Conservation (phyloP, 2,797 vertebrate genomes). For the Myripristis murdjan region DNA sequence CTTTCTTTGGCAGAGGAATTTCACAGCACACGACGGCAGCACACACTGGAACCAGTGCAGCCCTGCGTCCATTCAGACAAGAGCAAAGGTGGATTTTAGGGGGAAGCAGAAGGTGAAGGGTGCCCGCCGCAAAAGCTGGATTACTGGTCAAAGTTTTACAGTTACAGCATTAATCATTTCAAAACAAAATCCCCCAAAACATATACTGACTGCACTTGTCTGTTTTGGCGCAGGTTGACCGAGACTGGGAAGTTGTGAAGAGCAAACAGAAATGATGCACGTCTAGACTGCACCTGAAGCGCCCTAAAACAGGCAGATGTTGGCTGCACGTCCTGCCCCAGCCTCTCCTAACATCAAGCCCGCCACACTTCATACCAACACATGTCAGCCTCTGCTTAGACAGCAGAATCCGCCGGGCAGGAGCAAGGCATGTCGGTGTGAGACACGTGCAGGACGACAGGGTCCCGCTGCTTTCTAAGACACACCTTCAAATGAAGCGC, state of each 20-base stretch:
- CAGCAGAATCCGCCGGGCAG: too few species aligned
- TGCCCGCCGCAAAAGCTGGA: slow-evolving; percentile 27
- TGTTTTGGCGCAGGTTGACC: not conserved
- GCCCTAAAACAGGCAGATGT: too few species aligned
- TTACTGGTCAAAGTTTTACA: slow-evolving; percentile 3
- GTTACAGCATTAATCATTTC: too few species aligned
- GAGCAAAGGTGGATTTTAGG: slow-evolving; percentile 52
- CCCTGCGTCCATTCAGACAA: slow-evolving; percentile 41
- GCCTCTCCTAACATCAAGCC: too few species aligned
- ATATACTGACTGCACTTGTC: too few species aligned
- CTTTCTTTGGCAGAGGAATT: slow-evolving; percentile 86
- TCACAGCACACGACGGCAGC: slow-evolving; percentile 77
- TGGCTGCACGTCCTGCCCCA: too few species aligned
- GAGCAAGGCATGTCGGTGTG: not conserved
- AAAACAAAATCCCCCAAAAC: too few species aligned
- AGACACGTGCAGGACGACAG: slow-evolving; percentile 3
- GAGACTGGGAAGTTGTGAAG: not conserved
- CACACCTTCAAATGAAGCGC: slow-evolving; percentile 35
- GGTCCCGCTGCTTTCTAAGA: not conserved
- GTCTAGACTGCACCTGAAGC: too few species aligned
- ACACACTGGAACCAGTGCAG: slow-evolving; percentile 28
- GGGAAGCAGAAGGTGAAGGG: slow-evolving; percentile 29
- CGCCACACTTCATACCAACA: too few species aligned
- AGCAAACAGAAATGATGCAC: not conserved
- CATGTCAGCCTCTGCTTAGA: too few species aligned